Evolutionary conservation across 2,888 invertebrate genomes (phyloP), one percentile per base, ranked within the genome.

Genomic region (Synergus japonicus): DNA sequence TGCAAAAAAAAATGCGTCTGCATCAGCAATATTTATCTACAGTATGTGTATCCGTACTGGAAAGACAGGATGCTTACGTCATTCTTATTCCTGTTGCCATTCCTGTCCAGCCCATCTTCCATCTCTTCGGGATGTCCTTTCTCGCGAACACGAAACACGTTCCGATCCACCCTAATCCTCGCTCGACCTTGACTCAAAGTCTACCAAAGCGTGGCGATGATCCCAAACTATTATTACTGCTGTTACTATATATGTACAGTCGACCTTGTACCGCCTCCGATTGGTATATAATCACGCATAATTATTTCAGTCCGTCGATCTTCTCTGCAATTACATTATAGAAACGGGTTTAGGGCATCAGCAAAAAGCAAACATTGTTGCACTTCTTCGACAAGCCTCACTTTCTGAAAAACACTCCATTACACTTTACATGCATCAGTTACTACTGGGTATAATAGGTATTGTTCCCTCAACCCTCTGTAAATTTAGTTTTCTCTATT

Each of bases 51-150:
- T 73, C 73, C 73, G 49, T 54, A 3, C 29, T 29, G 69, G 46
- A 69, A 49, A 54, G 73, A 54, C 73, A 73, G 73, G 73, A 73
- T 73, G 73, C 73, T 69, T 73, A 73, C 73, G 49, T 54, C 73
- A 54, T 73, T 73, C 37, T 29, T 29, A 54, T 54, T 49, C 46
- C 46, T 67, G 5, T 46, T 67, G 44, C 67, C 41, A 65, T 65
- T 65, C 65, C 65, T 65, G 65, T 66, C 66, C 49, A 69, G 15
- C 7, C 46, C 15, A 46, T 49, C 69, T 49, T 22, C 67, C 9
- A 44, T 2, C 46, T 67, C 44, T 22, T 8, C 46, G 44, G 29
- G 49, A 29, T 49, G 69, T 73, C 37, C 49, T 37, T 54, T 73
- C 54, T 73, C 37, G 49, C 29, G 54, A 73, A 54, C 73, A 73